Evolutionary conservation across 2,888 invertebrate species (phyloP), one percentile per base, ranked within the genome.

Genomic region (Lysandra bellargus): DNA sequence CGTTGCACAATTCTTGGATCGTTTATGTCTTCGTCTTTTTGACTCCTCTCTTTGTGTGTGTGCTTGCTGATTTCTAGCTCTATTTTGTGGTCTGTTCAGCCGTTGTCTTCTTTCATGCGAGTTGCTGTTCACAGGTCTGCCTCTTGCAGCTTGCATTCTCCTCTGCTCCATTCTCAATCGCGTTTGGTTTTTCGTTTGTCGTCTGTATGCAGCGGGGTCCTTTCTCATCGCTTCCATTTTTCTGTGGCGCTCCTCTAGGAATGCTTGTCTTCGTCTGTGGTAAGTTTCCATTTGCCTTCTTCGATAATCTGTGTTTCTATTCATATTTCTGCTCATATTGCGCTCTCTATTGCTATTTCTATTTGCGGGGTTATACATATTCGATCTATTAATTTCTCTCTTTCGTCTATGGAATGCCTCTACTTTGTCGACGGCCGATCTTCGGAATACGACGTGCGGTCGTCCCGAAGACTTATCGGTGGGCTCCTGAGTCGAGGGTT

Each of bases 381-480:
- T 86, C 80, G 80, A 83, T 82, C 84, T 87, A 78, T 88, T 84
- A 78, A 88, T 84, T 82, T 88, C 88, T 86, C 93, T 88, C 81
- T 93, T 92, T 77, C 84, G 84, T 88, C 92, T 90, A 82, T 92
- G 89, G 84, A 88, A 89, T 72, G 93, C 91, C 83, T 89, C 84
- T 64, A 91, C 87, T 88, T 93, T 92, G 82, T 92, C 91, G n/a
- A 96, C 95, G 17, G 96, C 96, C 74, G 96, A 96, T 87, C 96
- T 93, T 88, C 96, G 96, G 85, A 96, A 97, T 80, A 97, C 94
- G 75, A 97, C 95, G 87, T 97, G 97, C 80, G 96, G 95, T 88
- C 96, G 96, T 79, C 89, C 89, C 82, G 88, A 86, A 73, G 85
- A 89, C 80, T 82, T 87, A 84, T 89, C 90, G 81, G 85, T 85